Evolutionary conservation across 2,797 vertebrate genomes (phyloP).

Genomic region (Schizothorax lantsangensis): DNA sequence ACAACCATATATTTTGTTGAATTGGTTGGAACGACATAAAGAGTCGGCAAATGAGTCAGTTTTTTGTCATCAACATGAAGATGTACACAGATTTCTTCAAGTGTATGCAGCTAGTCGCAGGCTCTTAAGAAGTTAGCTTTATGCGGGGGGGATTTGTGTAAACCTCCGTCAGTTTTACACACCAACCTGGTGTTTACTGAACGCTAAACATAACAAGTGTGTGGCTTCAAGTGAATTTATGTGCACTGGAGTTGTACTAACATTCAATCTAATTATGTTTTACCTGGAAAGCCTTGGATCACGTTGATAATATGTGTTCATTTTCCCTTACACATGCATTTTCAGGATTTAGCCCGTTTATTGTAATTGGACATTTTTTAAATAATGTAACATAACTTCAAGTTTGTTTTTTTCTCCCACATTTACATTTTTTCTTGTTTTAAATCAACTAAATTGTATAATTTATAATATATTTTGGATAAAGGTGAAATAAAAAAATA

Average conservation of each 20-base stretch:
- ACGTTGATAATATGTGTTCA: conserved; percentile 31
- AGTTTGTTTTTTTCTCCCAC: background rate
- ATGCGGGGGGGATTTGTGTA: conserved; percentile 45
- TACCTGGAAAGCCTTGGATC: conserved; percentile 49
- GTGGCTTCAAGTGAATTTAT: conserved; percentile 53
- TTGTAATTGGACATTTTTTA: background rate
- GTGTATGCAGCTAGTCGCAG: conserved; percentile 11
- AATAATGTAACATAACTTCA: background rate
- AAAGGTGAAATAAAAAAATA: background rate
- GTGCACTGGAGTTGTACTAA: conserved; percentile 46
- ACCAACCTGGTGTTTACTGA: conserved; percentile 50
- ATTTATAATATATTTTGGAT: no score
- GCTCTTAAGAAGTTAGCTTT: conserved; percentile 20
- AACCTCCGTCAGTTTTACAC: conserved; percentile 37
- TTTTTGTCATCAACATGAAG: conserved; percentile 16
- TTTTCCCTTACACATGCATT: conserved; percentile 34
- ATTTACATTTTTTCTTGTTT: background rate
- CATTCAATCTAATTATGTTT: conserved; percentile 53
- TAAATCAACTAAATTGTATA: background rate
- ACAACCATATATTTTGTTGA: background rate
- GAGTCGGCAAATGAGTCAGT: conserved; percentile 1
- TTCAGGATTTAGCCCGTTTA: background rate
- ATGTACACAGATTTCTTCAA: conserved; percentile 18
- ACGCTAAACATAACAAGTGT: conserved; percentile 55
- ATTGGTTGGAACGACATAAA: conserved; percentile 4